These are phyloP conservation scores for Columba livia DNA, from an alignment of 2,113 vertebrate species.

Conservation along the genomic window DNA sequence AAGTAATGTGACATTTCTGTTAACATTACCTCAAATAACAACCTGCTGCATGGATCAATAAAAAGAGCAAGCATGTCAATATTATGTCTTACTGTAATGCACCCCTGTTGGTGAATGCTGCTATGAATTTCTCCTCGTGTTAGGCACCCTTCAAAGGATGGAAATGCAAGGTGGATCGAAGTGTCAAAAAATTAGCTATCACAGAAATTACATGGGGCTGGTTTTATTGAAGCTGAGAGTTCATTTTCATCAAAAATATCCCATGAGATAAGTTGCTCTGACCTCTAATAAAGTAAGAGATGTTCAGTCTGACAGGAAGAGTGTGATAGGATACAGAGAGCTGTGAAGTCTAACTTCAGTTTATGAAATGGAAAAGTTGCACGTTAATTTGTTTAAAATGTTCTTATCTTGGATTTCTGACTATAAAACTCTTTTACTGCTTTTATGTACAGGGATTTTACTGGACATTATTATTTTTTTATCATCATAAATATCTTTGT, in stretches of 20 bases:
- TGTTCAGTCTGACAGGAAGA: not conserved
- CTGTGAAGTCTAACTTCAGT: slow-evolving; percentile 1
- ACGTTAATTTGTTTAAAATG: not conserved
- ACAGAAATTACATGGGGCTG: not conserved
- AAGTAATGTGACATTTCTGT: slow-evolving; percentile 7
- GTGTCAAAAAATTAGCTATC: not conserved
- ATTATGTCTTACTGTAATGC: not conserved
- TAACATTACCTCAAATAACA: slow-evolving; percentile 5
- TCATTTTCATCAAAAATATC: not conserved
- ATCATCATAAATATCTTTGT: slow-evolving; percentile 25
- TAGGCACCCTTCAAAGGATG: not conserved
- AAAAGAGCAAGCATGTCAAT: slow-evolving; percentile 33
- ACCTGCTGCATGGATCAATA: not conserved
- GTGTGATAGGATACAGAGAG: not conserved
- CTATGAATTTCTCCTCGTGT: not conserved
- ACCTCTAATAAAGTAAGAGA: not conserved
- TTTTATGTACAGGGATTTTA: slow-evolving; percentile 29
- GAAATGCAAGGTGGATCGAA: not conserved
- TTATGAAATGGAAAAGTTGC: not conserved
- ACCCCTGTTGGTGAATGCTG: not conserved
- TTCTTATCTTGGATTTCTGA: not conserved
- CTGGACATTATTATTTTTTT: slow-evolving; percentile 38
- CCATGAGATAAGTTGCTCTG: not conserved
- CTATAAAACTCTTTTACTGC: slow-evolving; percentile 18
- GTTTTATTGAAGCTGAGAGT: not conserved